These are phyloP conservation scores for Microctonus hyperodae DNA, from an alignment of 2,888 invertebrate species.

Conservation along the genomic window DNA sequence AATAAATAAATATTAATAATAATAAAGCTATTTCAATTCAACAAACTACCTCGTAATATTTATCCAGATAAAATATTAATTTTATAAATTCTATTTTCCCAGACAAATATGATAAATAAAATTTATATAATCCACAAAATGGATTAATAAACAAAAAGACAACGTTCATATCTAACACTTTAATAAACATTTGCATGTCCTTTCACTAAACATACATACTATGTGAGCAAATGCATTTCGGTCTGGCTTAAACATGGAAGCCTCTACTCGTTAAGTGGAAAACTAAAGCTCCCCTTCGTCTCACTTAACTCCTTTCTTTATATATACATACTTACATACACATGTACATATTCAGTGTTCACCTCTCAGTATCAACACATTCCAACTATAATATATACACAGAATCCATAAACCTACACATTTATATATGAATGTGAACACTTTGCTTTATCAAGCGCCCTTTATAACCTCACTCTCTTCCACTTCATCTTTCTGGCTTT, in stretches of 20 bases:
- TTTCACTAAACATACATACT: constrained; percentile 9
- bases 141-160: too few relatives aligned
- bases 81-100: too few relatives aligned
- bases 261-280: constrained; percentile 27
- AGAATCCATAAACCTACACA: background rate
- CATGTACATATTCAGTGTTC: constrained; percentile 6
- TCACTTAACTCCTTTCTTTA: constrained; percentile 11
- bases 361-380: background rate
- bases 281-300: constrained; percentile 28
- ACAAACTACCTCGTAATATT: too few relatives aligned
- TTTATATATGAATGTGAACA: background rate
- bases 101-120: too few relatives aligned
- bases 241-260: constrained; percentile 17
- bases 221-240: constrained; percentile 12
- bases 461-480: constrained; percentile 11
- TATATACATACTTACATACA: background rate
- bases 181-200: constrained; percentile 27
- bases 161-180: background rate
- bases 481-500: background rate
- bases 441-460: constrained; percentile 5
- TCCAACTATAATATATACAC: background rate
- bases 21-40: too few relatives aligned
- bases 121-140: too few relatives aligned
- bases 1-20: too few relatives aligned
- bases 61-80: too few relatives aligned